These are phyloP conservation scores for Synergus japonicus DNA, from an alignment of 2,888 invertebrate species.

Conservation along the genomic window DNA sequence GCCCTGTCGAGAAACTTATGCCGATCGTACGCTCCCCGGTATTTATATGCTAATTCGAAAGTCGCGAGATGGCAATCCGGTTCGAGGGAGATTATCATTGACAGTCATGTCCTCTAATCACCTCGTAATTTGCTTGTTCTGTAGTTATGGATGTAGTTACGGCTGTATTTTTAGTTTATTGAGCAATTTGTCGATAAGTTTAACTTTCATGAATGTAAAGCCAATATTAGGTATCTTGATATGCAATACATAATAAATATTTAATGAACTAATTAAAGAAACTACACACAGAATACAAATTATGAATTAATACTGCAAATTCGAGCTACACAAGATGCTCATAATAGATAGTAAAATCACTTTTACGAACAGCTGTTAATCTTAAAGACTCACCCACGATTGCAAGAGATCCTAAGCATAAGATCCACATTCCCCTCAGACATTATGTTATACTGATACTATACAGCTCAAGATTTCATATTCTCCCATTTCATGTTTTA, in stretches of 20 bases:
- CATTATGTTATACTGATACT: slow-evolving; percentile 24
- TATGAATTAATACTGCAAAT: slow-evolving; percentile 5
- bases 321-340: not conserved
- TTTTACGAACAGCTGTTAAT: slow-evolving; percentile 31
- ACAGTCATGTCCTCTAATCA: slow-evolving; percentile 28
- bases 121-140: slow-evolving; percentile 1
- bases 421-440: not conserved
- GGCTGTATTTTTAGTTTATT: not conserved
- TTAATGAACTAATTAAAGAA: slow-evolving; percentile 18
- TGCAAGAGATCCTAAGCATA: not conserved
- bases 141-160: slow-evolving; percentile 3
- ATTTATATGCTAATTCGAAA: slow-evolving; percentile 31
- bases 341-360: slow-evolving; percentile 30
- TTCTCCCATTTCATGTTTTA: not conserved
- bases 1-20: not conserved
- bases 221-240: not conserved
- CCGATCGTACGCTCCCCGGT: not conserved
- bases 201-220: not conserved
- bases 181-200: not conserved
- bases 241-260: not conserved
- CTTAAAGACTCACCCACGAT: slow-evolving; percentile 8
- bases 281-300: not conserved
- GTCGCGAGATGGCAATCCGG: slow-evolving; percentile 22
- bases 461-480: not conserved
- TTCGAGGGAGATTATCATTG: slow-evolving; percentile 34